Percentiles rank a stretch among this genome's conserved stretches.
phyloP scores from a whole-genome alignment of 1,140 invertebrate genomes.

The Planococcus citri region DNA sequence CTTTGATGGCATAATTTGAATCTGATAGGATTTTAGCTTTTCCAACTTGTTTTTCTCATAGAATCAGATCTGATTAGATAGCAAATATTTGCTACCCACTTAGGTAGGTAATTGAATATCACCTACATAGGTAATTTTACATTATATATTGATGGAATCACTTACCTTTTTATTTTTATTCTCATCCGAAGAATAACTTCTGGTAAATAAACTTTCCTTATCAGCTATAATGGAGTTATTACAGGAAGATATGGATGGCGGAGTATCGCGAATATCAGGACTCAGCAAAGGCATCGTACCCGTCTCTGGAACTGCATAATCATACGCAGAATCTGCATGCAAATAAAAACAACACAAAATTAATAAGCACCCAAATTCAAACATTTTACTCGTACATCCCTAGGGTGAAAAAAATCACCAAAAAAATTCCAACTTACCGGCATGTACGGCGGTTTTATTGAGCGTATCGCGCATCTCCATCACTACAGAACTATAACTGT shows the following conservation, averaged over 20 bases:
- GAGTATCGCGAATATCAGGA: slow-evolving; percentile 29
- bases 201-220: slow-evolving; percentile 21
- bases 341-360: slow-evolving; percentile 15
- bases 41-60: too few relatives aligned
- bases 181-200: slow-evolving; percentile 23
- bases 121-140: too few relatives aligned
- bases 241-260: slow-evolving; percentile 31
- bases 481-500: slow-evolving; percentile 62
- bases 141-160: too few relatives aligned
- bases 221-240: slow-evolving; percentile 14
- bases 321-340: slow-evolving; percentile 39
- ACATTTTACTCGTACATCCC: neutral
- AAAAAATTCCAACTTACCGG: slow-evolving; percentile 35
- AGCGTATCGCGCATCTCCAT: slow-evolving; percentile 60
- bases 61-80: too few relatives aligned
- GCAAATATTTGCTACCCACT: too few relatives aligned
- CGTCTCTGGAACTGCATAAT: slow-evolving; percentile 62
- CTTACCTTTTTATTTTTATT: slow-evolving; percentile 21
- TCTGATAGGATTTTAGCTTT: too few relatives aligned
- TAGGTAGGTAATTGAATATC: too few relatives aligned
- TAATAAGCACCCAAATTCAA: neutral
- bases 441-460: slow-evolving; percentile 41
- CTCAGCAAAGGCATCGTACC: slow-evolving; percentile 51
- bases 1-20: too few relatives aligned
- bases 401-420: neutral